phyloP scores from a whole-genome alignment of 1,140 invertebrate species.

The Hydropsyche tenuis region DNA sequence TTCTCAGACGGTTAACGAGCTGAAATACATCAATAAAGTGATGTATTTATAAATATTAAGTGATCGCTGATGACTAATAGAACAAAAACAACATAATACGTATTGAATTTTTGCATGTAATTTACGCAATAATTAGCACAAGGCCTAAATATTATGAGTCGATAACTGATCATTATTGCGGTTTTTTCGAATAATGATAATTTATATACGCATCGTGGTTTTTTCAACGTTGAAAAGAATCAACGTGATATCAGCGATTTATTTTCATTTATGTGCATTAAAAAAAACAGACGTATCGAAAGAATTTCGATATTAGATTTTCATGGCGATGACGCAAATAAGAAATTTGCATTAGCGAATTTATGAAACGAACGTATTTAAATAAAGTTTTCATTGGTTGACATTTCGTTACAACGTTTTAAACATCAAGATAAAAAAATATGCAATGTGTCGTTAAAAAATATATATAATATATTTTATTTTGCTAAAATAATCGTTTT shows the following conservation, averaged over 20 bases:
- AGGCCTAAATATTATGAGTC: too few species aligned
- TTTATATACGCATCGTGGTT: too few species aligned
- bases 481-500: slow-evolving; percentile 2
- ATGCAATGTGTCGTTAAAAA: slow-evolving; percentile 12
- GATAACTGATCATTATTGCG: too few species aligned
- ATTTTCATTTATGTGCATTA: slow-evolving; percentile 25
- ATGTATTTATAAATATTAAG: too few species aligned
- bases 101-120: too few species aligned
- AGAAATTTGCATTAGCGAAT: slow-evolving; percentile 24
- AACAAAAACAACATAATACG: too few species aligned
- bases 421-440: slow-evolving; percentile 20
- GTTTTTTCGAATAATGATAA: too few species aligned
- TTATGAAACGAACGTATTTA: slow-evolving; percentile 22
- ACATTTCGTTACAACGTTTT: slow-evolving; percentile 13
- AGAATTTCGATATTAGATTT: slow-evolving; percentile 26
- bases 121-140: too few species aligned
- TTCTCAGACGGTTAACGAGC: too few species aligned
- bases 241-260: background rate
- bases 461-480: background rate
- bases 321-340: slow-evolving; percentile 27
- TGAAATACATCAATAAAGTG: too few species aligned
- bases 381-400: slow-evolving; percentile 21
- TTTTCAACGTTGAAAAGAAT: background rate
- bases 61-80: too few species aligned
- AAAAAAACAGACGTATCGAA: slow-evolving; percentile 6